These are phyloP conservation scores for Caenorhabditis drosophilae DNA, from an alignment of 2,888 invertebrate genomes.

Conservation along the genomic window DNA sequence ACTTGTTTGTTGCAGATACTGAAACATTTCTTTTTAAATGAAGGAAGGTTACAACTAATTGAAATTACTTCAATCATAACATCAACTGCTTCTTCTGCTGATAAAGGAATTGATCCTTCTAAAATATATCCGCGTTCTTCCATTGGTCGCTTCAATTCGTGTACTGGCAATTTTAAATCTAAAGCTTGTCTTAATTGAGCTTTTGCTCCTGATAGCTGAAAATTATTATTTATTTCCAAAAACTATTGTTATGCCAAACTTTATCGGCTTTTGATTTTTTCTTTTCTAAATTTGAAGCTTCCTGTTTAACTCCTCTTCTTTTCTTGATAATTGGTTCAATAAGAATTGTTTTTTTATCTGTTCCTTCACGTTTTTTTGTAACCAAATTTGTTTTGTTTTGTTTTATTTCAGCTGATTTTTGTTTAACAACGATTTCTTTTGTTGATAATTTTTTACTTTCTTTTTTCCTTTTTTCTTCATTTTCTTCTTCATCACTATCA, in stretches of 20 bases:
- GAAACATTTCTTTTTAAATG: neutral
- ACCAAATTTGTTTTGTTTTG: no score
- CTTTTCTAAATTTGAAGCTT: slow-evolving; percentile 1
- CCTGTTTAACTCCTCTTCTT: slow-evolving; percentile 6
- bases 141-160: slow-evolving; percentile 14
- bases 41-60: neutral
- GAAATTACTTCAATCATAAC: slow-evolving; percentile 23
- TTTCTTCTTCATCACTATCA: slow-evolving; percentile 20
- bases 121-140: slow-evolving; percentile 23
- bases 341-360: slow-evolving; percentile 11
- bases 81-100: slow-evolving; percentile 19
- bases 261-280: neutral
- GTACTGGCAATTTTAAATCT: slow-evolving; percentile 13
- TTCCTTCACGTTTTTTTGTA: neutral
- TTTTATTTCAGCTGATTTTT: no score
- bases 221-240: neutral
- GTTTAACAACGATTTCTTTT: neutral
- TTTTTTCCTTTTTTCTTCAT: neutral
- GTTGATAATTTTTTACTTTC: neutral
- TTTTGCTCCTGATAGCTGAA: neutral
- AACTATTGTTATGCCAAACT: neutral
- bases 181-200: slow-evolving; percentile 21
- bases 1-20: slow-evolving; percentile 13
- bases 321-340: slow-evolving; percentile 8
- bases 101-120: slow-evolving; percentile 10